Evolutionary conservation across 2,797 vertebrate species (phyloP), one percentile per base, ranked within the genome.

Genomic region (Myotis vivesi): DNA sequence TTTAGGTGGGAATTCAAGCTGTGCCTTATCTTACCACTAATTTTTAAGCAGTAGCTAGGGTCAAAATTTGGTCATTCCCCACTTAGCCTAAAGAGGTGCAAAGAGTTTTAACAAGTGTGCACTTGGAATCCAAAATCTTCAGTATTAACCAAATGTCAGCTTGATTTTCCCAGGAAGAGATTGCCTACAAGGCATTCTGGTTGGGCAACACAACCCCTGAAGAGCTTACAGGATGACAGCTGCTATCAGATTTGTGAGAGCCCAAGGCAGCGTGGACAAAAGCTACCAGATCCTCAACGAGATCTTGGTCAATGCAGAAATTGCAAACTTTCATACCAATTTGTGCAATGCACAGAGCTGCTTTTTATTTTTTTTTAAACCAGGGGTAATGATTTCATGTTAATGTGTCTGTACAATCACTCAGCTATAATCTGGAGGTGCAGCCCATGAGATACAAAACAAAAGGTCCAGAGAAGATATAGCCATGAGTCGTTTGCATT

Each of bases 121-220:
- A 84, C 11, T 11, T 33, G 36, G 69, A 96, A 87, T 93, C 87
- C 89, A 87, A 19, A 57, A 72, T 30, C 51, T 87, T 23, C 30
- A 68, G 13, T 33, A 86, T 80, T 17, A 85, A 86, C 51, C 30
- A 41, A 94, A 96, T 38, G 82, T 57, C 79, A 69, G 69, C 41
- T 68, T 76, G 71, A 51, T 88, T 92, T 86, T 68, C 59, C 73
- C 55, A 59, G 13, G 13, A 96, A 92, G 41, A 90, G 79, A 83
- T 1, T 22, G 8, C 36, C 85, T 76, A 57, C 36, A 59, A n/a
- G 19, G 33, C n/a, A 44, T 12, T 46, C n/a, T n/a, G 20, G 16
- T 49, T 71, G 51, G 89, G 57, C 62, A 92, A 93, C 33, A 82
- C 69, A 80, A 38, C 25, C 22, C 33, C 81, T 38, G 49, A 68